Conservation (phyloP, 2,888 invertebrate genomes). For the Stenodema calcarata region DNA sequence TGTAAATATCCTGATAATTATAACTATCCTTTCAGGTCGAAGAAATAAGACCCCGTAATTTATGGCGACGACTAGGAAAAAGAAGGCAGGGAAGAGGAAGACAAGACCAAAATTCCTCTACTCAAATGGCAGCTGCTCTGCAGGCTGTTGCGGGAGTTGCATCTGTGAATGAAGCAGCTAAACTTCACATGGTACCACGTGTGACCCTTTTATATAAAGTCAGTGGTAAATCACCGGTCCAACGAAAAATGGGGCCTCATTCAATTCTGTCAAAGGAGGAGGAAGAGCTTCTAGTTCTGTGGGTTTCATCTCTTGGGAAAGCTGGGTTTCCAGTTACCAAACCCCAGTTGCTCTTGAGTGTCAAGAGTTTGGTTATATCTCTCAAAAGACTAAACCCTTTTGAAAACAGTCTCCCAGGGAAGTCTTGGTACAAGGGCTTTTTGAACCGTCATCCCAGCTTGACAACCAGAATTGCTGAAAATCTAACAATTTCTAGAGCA, state of each 20-base stretch:
- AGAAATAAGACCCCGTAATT: too few species aligned
- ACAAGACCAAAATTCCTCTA: too few species aligned
- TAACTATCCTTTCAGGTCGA: too few species aligned
- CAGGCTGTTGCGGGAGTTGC: not conserved
- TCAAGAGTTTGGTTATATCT: conserved; percentile 48
- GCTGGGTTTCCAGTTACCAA: conserved; percentile 51
- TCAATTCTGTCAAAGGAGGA: conserved; percentile 41
- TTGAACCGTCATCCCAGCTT: conserved; percentile 49
- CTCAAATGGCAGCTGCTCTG: not conserved
- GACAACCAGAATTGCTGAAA: conserved; percentile 48
- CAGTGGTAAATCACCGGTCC: not conserved
- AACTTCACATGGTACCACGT: conserved; percentile 12
- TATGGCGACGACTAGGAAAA: too few species aligned
- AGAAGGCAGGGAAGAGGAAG: too few species aligned
- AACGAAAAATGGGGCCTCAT: conserved; percentile 14
- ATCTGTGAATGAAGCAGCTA: not conserved
- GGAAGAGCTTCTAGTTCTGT: conserved; percentile 28
- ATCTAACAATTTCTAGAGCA: too few species aligned
- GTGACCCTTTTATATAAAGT: not conserved
- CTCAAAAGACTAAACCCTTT: conserved; percentile 53
- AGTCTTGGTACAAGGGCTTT: conserved; percentile 52
- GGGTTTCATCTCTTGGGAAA: conserved; percentile 16
- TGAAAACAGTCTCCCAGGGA: conserved; percentile 53
- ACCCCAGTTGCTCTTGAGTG: conserved; percentile 51
- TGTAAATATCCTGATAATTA: too few species aligned